Evolutionary conservation across 2,888 invertebrate species (phyloP).

Genomic region (Polydrusus cervinus): DNA sequence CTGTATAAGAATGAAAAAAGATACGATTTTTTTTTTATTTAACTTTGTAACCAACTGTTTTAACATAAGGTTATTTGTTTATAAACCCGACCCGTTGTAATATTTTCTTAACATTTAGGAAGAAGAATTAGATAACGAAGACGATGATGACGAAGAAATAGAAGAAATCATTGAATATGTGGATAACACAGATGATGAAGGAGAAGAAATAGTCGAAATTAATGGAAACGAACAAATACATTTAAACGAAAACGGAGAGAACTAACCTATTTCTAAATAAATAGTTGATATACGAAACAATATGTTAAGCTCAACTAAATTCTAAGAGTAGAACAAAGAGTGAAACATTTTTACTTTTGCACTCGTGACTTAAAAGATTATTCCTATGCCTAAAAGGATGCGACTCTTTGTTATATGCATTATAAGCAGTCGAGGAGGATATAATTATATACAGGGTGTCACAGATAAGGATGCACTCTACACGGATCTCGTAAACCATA

Average conservation of each 20-base stretch:
- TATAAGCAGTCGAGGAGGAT: no score
- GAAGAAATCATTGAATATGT: conserved; percentile 58
- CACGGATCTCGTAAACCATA: no score
- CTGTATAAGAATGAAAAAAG: not conserved
- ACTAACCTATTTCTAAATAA: not conserved
- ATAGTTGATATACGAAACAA: not conserved
- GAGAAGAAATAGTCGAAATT: conserved; percentile 58
- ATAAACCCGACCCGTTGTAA: no score
- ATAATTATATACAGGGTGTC: no score
- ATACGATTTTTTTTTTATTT: not conserved
- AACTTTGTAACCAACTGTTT: no score
- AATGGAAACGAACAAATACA: conserved; percentile 42
- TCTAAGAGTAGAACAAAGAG: conserved; percentile 2
- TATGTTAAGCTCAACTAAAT: conserved; percentile 27
- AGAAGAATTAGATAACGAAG: conserved; percentile 47
- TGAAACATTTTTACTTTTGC: conserved; percentile 13
- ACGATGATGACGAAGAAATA: conserved; percentile 58
- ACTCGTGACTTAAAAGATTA: not conserved
- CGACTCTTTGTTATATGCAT: not conserved
- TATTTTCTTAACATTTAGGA: conserved; percentile 37
- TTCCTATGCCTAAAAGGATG: conserved; percentile 2
- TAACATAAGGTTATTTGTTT: no score
- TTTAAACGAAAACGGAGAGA: conserved; percentile 27
- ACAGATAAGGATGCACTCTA: no score
- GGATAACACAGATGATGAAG: conserved; percentile 59